These are phyloP conservation scores for Andinoacara biseriatus DNA, from an alignment of 2,113 vertebrate genomes.

Conservation along the genomic window DNA sequence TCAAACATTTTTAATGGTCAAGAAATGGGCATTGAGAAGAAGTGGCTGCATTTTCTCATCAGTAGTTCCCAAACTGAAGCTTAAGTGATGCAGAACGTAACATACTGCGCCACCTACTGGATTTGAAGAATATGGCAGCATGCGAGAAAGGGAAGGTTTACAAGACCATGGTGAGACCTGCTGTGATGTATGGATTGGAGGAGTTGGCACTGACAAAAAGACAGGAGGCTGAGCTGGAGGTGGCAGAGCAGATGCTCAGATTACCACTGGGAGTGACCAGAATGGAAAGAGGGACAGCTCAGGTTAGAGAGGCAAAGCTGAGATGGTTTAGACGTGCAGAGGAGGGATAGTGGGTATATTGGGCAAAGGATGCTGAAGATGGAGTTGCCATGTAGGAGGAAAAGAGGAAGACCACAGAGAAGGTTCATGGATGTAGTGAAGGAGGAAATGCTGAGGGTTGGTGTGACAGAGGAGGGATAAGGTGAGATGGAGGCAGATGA, in stretches of 20 bases:
- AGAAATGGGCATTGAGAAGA: background rate
- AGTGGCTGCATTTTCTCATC: background rate
- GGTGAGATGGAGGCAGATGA: background rate
- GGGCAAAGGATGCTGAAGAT: background rate
- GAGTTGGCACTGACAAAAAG: background rate
- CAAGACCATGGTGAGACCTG: background rate
- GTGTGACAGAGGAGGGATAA: too few relatives aligned
- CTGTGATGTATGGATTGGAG: background rate
- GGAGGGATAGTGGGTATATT: background rate
- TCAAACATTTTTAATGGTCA: background rate
- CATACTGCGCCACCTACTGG: slow-evolving; percentile 40
- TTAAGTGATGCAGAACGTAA: background rate
- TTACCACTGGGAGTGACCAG: too few relatives aligned
- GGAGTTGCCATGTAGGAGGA: background rate
- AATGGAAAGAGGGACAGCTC: too few relatives aligned
- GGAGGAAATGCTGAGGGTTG: background rate
- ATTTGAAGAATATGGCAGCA: background rate
- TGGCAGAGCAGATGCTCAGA: too few relatives aligned
- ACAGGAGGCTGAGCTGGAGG: background rate
- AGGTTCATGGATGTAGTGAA: background rate
- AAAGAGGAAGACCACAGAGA: background rate
- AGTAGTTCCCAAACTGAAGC: background rate
- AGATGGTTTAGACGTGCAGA: background rate
- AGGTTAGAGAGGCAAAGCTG: too few relatives aligned
- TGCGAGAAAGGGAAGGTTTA: background rate